Evolutionary conservation across 1,140 invertebrate genomes (phyloP).

Genomic region (Solenopsis invicta): DNA sequence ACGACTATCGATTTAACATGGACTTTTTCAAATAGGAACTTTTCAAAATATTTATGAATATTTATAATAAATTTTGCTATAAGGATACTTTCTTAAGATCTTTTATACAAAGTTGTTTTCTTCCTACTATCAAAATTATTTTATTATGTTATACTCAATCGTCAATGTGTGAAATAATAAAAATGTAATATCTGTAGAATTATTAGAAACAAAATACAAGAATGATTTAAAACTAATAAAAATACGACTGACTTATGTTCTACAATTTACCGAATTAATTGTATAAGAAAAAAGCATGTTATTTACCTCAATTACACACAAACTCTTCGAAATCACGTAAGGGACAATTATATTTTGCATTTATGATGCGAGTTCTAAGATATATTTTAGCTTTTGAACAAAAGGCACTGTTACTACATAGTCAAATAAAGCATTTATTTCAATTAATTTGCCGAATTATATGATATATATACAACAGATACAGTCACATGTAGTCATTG

Average conservation of each 20-base stretch:
- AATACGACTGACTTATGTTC: neutral
- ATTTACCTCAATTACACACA: neutral
- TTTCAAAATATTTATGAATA: too few species aligned
- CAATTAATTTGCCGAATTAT: neutral
- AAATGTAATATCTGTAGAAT: neutral
- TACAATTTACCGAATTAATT: neutral
- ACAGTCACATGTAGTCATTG: too few species aligned
- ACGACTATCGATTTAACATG: too few species aligned
- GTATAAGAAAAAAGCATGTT: neutral
- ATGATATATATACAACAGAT: neutral
- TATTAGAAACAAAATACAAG: neutral
- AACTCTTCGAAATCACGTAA: neutral
- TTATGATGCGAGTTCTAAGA: neutral
- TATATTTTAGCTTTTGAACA: neutral
- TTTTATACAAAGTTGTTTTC: neutral
- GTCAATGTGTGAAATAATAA: conserved; percentile 13
- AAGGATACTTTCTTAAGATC: neutral
- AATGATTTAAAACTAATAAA: neutral
- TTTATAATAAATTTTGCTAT: too few species aligned
- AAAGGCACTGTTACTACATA: neutral
- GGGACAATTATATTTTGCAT: neutral
- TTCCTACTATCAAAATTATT: neutral
- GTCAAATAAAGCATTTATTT: neutral
- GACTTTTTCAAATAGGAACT: too few species aligned
- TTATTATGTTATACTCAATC: neutral